phyloP scores from a whole-genome alignment of 2,113 vertebrate species.

The Megaptera novaeangliae region DNA sequence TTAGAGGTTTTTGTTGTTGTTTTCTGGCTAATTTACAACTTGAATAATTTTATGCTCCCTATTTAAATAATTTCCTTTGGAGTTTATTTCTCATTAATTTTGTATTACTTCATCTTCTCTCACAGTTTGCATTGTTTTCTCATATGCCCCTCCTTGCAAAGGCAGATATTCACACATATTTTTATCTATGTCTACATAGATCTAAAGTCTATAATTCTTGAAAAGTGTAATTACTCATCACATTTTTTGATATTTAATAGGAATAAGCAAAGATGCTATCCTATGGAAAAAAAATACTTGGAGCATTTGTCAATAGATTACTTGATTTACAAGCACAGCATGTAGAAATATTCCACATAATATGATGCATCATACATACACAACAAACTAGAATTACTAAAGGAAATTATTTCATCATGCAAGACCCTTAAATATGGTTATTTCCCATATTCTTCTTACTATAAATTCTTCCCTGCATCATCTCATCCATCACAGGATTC shows the following conservation, averaged over 20 bases:
- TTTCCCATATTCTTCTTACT: background rate
- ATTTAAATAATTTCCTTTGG: background rate
- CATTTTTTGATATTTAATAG: background rate
- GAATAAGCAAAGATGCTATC: background rate
- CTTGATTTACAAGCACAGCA: background rate
- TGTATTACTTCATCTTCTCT: background rate
- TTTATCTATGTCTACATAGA: background rate
- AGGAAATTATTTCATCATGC: background rate
- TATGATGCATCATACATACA: background rate
- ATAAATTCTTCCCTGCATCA: background rate
- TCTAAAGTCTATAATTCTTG: background rate
- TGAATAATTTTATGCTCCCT: background rate
- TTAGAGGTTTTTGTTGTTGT: background rate
- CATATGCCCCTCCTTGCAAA: background rate
- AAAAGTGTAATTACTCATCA: background rate
- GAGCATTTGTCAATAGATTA: background rate
- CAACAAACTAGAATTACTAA: background rate
- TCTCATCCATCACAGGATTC: background rate
- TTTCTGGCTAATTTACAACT: background rate
- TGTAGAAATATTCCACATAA: background rate
- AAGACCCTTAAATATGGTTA: background rate
- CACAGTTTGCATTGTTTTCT: background rate
- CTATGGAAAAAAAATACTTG: background rate
- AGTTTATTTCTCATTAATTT: background rate
- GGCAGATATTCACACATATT: background rate